A percentile compares a stretch with the other conserved stretches of the same genome.
Evolutionary conservation across 2,888 invertebrate genomes (phyloP).

Genomic region (Bombylius discolor): DNA sequence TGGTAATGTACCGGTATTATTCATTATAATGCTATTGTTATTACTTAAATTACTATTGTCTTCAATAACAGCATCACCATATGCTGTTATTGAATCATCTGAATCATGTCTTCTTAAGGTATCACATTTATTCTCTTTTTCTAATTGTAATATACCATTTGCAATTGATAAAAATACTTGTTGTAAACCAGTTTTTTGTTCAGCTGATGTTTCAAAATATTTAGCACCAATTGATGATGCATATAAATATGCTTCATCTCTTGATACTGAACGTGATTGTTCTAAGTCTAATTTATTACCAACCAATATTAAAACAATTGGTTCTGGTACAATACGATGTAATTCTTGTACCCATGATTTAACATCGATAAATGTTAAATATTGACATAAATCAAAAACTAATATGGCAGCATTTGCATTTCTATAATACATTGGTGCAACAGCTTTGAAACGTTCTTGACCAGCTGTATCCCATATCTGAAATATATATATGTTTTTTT

Average conservation of each 20-base stretch:
- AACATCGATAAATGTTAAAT: constrained; percentile 60
- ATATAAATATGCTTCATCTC: constrained; percentile 60
- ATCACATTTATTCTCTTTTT: constrained; percentile 38
- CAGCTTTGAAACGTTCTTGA: constrained; percentile 56
- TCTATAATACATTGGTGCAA: constrained; percentile 91
- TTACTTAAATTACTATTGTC: background rate
- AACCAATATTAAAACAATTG: constrained; percentile 65
- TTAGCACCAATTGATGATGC: constrained; percentile 68
- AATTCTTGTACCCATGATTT: constrained; percentile 78
- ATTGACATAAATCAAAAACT: constrained; percentile 72
- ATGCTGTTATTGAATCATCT: constrained; percentile 34
- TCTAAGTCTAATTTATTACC: constrained; percentile 76
- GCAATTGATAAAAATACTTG: constrained; percentile 59
- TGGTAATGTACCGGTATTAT: too few species aligned
- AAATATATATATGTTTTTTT: constrained; percentile 8
- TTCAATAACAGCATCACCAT: constrained; percentile 12
- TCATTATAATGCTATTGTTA: background rate
- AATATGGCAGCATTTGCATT: constrained; percentile 82
- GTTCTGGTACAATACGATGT: constrained; percentile 62
- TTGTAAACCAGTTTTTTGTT: constrained; percentile 63
- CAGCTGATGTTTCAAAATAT: constrained; percentile 76
- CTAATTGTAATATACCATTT: constrained; percentile 44
- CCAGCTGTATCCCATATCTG: constrained; percentile 38
- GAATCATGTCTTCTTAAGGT: constrained; percentile 50
- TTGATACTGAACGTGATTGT: constrained; percentile 46